phyloP scores from a whole-genome alignment of 2,888 invertebrate species.

The Masnerella sp. region DNA sequence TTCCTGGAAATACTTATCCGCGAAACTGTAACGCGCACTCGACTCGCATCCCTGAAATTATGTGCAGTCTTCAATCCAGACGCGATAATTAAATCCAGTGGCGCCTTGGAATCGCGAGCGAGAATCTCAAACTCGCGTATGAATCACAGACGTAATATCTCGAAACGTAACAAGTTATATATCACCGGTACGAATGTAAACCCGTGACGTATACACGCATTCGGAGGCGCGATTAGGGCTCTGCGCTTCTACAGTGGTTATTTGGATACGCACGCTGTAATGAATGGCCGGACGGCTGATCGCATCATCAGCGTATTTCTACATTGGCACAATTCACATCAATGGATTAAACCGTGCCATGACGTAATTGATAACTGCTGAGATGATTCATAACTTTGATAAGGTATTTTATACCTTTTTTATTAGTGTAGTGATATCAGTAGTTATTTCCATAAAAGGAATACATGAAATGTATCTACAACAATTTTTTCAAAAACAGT shows the following conservation, averaged over 20 bases:
- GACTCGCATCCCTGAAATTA: not conserved
- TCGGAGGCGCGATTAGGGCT: conserved; percentile 28
- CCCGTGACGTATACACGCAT: conserved; percentile 35
- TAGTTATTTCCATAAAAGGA: too few relatives aligned
- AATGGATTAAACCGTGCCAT: not conserved
- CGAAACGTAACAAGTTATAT: conserved; percentile 38
- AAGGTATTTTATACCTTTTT: too few relatives aligned
- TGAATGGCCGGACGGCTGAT: conserved; percentile 30
- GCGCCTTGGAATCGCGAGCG: not conserved
- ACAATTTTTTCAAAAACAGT: too few relatives aligned
- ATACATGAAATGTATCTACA: too few relatives aligned
- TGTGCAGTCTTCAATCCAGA: too few relatives aligned
- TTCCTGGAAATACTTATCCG: conserved; percentile 1
- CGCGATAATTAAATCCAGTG: not conserved
- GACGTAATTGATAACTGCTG: not conserved
- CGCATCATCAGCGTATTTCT: conserved; percentile 42
- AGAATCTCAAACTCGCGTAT: conserved; percentile 3
- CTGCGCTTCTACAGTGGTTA: conserved; percentile 17
- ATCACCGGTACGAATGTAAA: conserved; percentile 41
- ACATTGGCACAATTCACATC: conserved; percentile 5
- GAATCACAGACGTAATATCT: conserved; percentile 28
- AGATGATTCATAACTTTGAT: not conserved
- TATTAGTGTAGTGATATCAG: too few relatives aligned
- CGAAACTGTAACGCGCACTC: not conserved
- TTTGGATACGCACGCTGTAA: conserved; percentile 29